Percentiles rank a stretch among this genome's conserved stretches.
phyloP scores from a whole-genome alignment of 2,888 invertebrate genomes.

The Callimorpha dominula region DNA sequence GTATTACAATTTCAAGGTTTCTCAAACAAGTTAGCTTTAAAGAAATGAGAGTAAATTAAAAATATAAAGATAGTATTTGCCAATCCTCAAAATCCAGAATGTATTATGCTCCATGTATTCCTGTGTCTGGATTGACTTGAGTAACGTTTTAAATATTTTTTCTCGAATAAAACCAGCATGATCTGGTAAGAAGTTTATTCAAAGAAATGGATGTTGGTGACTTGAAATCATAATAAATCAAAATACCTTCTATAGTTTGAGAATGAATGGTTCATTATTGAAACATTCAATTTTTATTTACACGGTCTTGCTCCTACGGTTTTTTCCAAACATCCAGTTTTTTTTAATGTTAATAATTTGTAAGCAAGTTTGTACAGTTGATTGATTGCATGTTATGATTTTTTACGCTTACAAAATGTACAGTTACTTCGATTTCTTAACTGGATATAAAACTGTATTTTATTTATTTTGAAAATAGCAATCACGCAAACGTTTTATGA shows the following conservation, averaged over 20 bases:
- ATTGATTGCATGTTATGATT: constrained; percentile 18
- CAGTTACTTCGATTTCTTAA: constrained; percentile 12
- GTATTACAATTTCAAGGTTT: neutral
- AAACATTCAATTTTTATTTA: neutral
- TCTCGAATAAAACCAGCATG: too few relatives aligned
- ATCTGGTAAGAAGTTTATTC: neutral
- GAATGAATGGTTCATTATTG: neutral
- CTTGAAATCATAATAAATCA: neutral
- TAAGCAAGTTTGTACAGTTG: constrained; percentile 22
- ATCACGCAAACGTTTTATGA: neutral
- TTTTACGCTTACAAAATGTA: constrained; percentile 2
- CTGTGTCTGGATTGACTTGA: too few relatives aligned
- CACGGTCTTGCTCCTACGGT: neutral
- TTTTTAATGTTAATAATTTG: neutral
- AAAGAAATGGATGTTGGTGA: neutral
- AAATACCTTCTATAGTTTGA: neutral
- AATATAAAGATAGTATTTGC: too few relatives aligned
- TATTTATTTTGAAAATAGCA: neutral
- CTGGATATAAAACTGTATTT: constrained; percentile 8
- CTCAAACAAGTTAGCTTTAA: neutral
- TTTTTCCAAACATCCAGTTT: neutral
- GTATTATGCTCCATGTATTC: too few relatives aligned
- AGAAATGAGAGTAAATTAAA: neutral
- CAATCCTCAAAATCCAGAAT: too few relatives aligned
- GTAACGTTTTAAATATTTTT: too few relatives aligned